Conservation (phyloP, 37 sponge, comb jelly and placozoan species). For the Agelas oroides region DNA sequence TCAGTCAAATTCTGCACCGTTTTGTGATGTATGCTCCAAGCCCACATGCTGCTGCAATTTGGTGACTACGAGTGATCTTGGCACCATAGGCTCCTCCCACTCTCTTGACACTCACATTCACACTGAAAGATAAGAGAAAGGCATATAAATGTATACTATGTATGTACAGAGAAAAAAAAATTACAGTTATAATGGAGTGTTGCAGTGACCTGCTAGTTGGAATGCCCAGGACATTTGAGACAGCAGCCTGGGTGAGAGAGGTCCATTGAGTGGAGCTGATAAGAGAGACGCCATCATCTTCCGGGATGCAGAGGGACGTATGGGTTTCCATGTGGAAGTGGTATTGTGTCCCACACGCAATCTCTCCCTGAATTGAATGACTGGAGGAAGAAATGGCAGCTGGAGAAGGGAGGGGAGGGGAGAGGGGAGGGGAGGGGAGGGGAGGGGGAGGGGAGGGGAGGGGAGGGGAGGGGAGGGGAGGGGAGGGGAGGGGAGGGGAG, state of each 20-base stretch:
- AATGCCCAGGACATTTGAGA: conserved; percentile 64
- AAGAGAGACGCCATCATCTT: conserved; percentile 72
- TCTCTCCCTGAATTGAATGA: conserved; percentile 64
- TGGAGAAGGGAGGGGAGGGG: conserved; percentile 26
- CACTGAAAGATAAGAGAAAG: conserved; percentile 28
- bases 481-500: neutral
- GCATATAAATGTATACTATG: neutral
- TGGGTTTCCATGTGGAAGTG: conserved; percentile 82
- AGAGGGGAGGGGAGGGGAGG: too few relatives aligned
- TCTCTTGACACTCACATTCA: conserved; percentile 72
- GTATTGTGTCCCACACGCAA: conserved; percentile 73
- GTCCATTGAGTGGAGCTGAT: conserved; percentile 71
- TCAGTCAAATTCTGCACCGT: conserved; percentile 26
- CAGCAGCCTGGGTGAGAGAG: conserved; percentile 48
- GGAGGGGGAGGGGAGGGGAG: too few relatives aligned
- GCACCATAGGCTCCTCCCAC: conserved; percentile 82
- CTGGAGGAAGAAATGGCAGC: conserved; percentile 65
- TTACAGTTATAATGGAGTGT: neutral
- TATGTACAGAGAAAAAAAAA: neutral
- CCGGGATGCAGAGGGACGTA: conserved; percentile 53
- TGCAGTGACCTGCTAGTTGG: conserved; percentile 33
- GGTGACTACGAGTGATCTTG: conserved; percentile 49
- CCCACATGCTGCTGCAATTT: conserved; percentile 68
- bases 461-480: too few relatives aligned
- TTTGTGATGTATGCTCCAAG: conserved; percentile 57